phyloP scores from a whole-genome alignment of 2,113 vertebrate genomes.

The Salvator merianae region DNA sequence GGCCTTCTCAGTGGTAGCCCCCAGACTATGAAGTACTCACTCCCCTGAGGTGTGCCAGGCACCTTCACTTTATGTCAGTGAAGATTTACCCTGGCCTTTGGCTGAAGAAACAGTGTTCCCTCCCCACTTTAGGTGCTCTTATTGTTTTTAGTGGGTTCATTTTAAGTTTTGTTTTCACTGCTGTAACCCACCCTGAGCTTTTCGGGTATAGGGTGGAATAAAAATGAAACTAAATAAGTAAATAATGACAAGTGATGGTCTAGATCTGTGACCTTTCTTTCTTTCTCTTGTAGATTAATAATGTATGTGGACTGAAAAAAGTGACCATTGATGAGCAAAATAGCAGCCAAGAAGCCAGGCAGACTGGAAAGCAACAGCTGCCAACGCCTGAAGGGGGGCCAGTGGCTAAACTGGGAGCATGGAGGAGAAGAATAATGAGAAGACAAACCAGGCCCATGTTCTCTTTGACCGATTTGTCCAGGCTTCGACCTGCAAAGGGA shows the following conservation, averaged over 20 bases:
- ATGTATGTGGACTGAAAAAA: slow-evolving; percentile 60
- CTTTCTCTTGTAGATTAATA: slow-evolving; percentile 63
- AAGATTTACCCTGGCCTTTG: no score
- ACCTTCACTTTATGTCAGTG: no score
- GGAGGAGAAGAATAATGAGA: slow-evolving; percentile 77
- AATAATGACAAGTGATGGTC: neutral
- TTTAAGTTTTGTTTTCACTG: no score
- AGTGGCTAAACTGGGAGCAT: slow-evolving; percentile 64
- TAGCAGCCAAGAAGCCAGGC: slow-evolving; percentile 41
- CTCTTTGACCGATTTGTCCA: slow-evolving; percentile 97
- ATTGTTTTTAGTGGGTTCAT: no score
- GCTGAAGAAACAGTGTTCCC: no score
- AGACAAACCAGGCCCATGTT: slow-evolving; percentile 83
- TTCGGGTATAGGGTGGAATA: neutral
- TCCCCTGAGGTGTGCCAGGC: no score
- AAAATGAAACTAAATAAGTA: no score
- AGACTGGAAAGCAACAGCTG: slow-evolving; percentile 66
- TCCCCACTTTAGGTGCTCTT: neutral
- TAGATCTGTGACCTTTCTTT: slow-evolving; percentile 20
- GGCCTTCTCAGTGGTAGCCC: no score
- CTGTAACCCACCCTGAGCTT: no score
- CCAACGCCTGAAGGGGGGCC: slow-evolving; percentile 21
- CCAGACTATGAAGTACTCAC: no score
- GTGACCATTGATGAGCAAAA: slow-evolving; percentile 32
- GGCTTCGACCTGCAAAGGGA: slow-evolving; percentile 93